A percentile compares a stretch with the other conserved stretches of the same genome.
Conservation (phyloP, 2,797 vertebrate genomes). For the Poeciliopsis paucimaculata region DNA sequence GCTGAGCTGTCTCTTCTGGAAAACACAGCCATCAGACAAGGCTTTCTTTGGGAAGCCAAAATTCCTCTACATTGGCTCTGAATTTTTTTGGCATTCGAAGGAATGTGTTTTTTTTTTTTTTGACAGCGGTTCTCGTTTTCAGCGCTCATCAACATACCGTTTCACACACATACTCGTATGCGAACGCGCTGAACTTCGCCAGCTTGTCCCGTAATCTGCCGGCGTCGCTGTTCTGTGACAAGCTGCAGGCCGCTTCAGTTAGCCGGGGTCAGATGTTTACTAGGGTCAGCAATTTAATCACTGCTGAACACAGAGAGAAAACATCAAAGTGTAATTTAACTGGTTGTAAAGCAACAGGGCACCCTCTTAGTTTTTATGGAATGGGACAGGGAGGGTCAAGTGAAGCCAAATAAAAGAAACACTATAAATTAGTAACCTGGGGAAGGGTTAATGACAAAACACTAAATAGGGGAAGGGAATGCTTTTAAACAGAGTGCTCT, state of each 20-base stretch:
- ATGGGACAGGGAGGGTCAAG: slow-evolving; percentile 80
- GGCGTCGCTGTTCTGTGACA: slow-evolving; percentile 63
- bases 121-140: slow-evolving; percentile 59
- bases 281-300: slow-evolving; percentile 86
- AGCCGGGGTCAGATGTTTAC: slow-evolving; percentile 84
- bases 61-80: slow-evolving; percentile 71
- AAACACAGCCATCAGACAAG: slow-evolving; percentile 70
- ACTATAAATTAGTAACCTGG: slow-evolving; percentile 85
- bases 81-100: slow-evolving; percentile 51
- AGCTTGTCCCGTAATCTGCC: slow-evolving; percentile 62
- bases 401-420: slow-evolving; percentile 83
- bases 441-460: slow-evolving; percentile 83
- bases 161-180: neutral
- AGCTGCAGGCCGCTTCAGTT: slow-evolving; percentile 79
- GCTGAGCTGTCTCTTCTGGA: slow-evolving; percentile 75
- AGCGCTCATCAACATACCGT: slow-evolving; percentile 25
- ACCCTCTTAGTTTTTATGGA: slow-evolving; percentile 80
- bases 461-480: slow-evolving; percentile 78
- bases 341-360: slow-evolving; percentile 84
- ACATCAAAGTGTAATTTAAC: slow-evolving; percentile 91
- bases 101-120: slow-evolving; percentile 66
- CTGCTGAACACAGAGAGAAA: slow-evolving; percentile 83
- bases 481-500: slow-evolving; percentile 77
- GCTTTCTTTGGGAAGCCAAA: slow-evolving; percentile 75
- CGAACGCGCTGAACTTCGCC: slow-evolving; percentile 25